Evolutionary conservation across 1,140 invertebrate genomes (phyloP).

Genomic region (Panagrolaimus sp.): DNA sequence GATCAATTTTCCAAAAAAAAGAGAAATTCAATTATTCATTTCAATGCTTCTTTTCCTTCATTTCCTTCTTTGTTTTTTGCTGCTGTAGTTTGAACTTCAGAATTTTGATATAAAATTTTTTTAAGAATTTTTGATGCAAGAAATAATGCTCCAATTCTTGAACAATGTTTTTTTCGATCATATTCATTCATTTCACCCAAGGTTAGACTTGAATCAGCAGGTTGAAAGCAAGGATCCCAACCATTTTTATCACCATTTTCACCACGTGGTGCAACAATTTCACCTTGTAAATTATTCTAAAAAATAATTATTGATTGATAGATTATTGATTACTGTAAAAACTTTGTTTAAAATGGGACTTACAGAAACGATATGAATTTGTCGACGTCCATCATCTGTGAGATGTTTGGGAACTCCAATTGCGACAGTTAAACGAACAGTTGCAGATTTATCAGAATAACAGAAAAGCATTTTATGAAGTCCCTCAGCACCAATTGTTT

Average conservation of each 20-base stretch:
- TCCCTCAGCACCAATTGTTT: conserved; percentile 2
- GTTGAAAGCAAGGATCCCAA: conserved; percentile 4
- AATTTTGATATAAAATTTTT: not conserved
- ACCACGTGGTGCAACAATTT: not conserved
- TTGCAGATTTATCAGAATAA: not conserved
- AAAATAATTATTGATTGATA: not conserved
- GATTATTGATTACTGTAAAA: not conserved
- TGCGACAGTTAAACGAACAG: not conserved
- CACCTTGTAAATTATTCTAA: conserved; percentile 1
- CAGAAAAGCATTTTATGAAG: not conserved
- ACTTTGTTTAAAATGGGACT: not conserved
- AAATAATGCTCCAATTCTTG: not conserved
- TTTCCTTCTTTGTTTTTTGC: too few relatives aligned
- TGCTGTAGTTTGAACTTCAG: not conserved
- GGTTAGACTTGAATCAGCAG: not conserved
- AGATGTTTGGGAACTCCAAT: not conserved
- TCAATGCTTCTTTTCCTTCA: not conserved
- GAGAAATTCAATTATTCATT: not conserved
- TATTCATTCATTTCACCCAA: not conserved
- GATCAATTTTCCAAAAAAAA: not conserved
- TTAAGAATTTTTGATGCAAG: not conserved
- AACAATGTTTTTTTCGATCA: not conserved
- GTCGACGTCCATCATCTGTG: not conserved
- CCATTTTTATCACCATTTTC: not conserved
- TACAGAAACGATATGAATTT: not conserved